phyloP scores from a whole-genome alignment of 2,888 invertebrate genomes.

The Eristalis arbustorum region DNA sequence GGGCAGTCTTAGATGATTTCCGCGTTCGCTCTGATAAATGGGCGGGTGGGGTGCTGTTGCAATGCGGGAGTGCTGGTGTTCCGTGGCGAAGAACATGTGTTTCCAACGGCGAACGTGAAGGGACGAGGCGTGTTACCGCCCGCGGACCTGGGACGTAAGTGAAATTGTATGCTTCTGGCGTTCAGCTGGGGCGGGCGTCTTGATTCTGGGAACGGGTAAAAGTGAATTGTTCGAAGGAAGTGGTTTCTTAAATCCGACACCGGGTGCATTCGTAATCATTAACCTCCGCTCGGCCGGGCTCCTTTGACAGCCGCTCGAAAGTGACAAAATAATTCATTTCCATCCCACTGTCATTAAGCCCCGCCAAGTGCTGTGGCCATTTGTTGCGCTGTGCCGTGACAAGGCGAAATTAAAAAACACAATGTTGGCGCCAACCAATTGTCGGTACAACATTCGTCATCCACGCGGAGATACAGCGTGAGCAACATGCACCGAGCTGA shows the following conservation, averaged over 20 bases:
- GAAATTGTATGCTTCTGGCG: background rate
- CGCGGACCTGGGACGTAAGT: background rate
- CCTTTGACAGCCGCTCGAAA: background rate
- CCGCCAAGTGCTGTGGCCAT: background rate
- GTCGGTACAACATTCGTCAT: constrained; percentile 51
- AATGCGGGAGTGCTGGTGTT: background rate
- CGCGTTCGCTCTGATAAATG: background rate
- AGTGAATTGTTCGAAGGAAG: too few relatives aligned
- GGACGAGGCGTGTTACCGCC: background rate
- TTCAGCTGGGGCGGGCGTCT: background rate
- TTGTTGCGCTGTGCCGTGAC: constrained; percentile 8
- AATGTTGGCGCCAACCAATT: constrained; percentile 38
- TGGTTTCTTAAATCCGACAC: background rate
- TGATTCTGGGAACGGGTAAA: background rate
- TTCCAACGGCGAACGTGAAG: background rate
- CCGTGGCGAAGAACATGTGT: background rate
- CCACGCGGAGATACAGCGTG: background rate
- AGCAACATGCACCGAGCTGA: constrained; percentile 14
- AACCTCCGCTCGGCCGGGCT: too few relatives aligned
- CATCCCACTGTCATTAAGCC: background rate
- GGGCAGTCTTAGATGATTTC: background rate
- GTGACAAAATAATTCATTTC: background rate
- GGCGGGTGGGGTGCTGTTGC: background rate
- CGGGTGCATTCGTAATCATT: background rate
- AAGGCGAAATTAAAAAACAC: constrained; percentile 1